These are phyloP conservation scores for Campylomormyrus numenius DNA, from an alignment of 2,113 vertebrate species.

Conservation along the genomic window DNA sequence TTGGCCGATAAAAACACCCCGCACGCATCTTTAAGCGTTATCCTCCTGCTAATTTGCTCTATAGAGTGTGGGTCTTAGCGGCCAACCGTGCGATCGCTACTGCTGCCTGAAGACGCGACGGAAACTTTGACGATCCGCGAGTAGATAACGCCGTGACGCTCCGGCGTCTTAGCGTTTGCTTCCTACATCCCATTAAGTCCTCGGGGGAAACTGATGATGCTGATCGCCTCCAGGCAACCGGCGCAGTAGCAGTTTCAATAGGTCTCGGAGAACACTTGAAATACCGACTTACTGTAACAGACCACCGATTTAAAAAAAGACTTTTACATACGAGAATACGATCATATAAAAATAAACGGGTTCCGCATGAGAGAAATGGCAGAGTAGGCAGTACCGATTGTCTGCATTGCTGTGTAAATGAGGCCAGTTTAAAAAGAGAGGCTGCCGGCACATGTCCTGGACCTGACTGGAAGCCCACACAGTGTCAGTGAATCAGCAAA, in stretches of 20 bases:
- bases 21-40: background rate
- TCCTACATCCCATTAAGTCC: background rate
- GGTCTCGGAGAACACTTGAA: background rate
- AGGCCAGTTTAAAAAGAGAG: background rate
- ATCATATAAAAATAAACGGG: background rate
- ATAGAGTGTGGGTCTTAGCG: background rate
- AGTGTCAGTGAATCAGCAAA: conserved; percentile 10
- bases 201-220: background rate
- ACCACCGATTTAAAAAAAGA: background rate
- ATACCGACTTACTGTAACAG: background rate
- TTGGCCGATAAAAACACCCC: background rate
- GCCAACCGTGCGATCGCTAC: background rate
- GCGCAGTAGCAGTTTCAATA: background rate
- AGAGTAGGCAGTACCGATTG: background rate
- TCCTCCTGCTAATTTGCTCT: background rate
- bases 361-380: background rate
- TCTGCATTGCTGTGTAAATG: background rate
- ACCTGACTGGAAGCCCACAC: background rate
- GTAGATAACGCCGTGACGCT: background rate
- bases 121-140: background rate
- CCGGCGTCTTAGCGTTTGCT: background rate
- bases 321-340: background rate
- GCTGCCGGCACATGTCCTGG: conserved; percentile 1
- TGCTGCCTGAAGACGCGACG: background rate
- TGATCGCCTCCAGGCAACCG: conserved; percentile 8